These are phyloP conservation scores for Diarsia dahlii DNA, from an alignment of 2,888 invertebrate genomes.

Conservation along the genomic window DNA sequence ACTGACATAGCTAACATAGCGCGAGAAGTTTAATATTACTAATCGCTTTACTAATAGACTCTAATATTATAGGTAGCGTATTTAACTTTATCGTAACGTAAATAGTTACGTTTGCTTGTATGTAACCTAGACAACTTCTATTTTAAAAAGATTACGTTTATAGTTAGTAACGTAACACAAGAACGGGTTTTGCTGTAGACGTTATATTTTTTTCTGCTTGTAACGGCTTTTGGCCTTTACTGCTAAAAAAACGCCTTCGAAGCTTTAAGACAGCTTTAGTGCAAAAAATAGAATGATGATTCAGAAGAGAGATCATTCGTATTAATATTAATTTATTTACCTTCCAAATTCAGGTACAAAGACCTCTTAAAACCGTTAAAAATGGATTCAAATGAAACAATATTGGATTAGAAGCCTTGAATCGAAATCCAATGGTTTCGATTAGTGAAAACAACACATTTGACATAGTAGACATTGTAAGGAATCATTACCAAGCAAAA, in stretches of 20 bases:
- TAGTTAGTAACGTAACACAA: conserved; percentile 15
- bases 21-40: conserved; percentile 29
- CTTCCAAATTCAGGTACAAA: not conserved
- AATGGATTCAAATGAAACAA: not conserved
- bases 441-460: not conserved
- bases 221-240: conserved; percentile 9
- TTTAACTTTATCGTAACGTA: conserved; percentile 29
- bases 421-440: conserved; percentile 3
- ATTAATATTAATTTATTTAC: not conserved
- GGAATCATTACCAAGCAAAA: conserved; percentile 1
- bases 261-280: not conserved
- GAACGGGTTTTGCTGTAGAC: conserved; percentile 33
- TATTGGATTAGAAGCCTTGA: not conserved
- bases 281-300: conserved; percentile 20
- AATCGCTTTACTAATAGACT: conserved; percentile 46
- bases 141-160: conserved; percentile 23
- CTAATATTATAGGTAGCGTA: not conserved
- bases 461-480: not conserved
- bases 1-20: conserved; percentile 44
- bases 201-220: conserved; percentile 18
- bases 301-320: conserved; percentile 2
- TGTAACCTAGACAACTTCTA: not conserved
- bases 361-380: not conserved
- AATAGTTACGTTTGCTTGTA: conserved; percentile 14
- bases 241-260: conserved; percentile 15